phyloP scores from a whole-genome alignment of 2,888 invertebrate species.

The Tholera decimalis region DNA sequence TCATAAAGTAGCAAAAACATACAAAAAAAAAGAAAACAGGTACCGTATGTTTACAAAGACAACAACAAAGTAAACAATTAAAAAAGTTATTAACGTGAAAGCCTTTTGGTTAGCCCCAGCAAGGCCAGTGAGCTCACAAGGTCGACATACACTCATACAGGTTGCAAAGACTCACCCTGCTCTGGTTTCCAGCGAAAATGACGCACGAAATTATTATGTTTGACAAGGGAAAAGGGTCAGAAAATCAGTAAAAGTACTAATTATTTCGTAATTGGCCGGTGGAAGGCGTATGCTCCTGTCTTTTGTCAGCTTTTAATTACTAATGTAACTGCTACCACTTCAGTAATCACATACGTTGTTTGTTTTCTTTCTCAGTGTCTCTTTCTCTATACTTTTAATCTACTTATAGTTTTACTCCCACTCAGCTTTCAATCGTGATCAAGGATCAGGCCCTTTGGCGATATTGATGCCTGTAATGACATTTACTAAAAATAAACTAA shows the following conservation, averaged over 20 bases:
- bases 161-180: slow-evolving; percentile 35
- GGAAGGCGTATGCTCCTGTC: slow-evolving; percentile 28
- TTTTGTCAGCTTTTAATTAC: background rate
- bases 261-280: slow-evolving; percentile 24
- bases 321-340: background rate
- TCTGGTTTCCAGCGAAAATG: slow-evolving; percentile 28
- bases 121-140: slow-evolving; percentile 33
- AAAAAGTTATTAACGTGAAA: slow-evolving; percentile 50
- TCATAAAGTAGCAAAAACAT: slow-evolving; percentile 10
- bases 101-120: slow-evolving; percentile 25
- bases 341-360: background rate
- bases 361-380: background rate
- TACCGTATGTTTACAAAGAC: slow-evolving; percentile 16
- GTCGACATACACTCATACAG: slow-evolving; percentile 30
- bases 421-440: background rate
- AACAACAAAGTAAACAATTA: slow-evolving; percentile 40
- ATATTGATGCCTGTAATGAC: background rate
- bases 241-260: slow-evolving; percentile 24
- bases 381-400: background rate
- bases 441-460: background rate
- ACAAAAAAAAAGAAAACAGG: background rate
- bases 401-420: background rate
- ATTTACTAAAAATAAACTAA: background rate
- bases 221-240: slow-evolving; percentile 41
- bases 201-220: slow-evolving; percentile 45